Evolutionary conservation across 2,797 vertebrate genomes (phyloP).

Genomic region (Heliangelus exortis): DNA sequence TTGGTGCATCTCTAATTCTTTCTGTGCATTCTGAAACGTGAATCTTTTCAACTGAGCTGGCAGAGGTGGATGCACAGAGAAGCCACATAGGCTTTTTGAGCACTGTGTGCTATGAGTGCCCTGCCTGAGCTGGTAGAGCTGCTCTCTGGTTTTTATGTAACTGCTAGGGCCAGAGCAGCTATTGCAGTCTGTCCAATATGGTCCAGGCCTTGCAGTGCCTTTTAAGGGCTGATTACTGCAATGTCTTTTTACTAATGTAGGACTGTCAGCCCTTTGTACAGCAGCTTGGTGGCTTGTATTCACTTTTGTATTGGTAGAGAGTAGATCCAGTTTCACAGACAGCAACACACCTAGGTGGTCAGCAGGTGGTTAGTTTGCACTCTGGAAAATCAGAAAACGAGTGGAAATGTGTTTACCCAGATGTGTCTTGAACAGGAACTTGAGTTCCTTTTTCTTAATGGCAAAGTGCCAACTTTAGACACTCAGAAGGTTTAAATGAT

Average conservation of each 20-base stretch:
- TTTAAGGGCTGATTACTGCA: neutral
- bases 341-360: neutral
- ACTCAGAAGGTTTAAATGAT: neutral
- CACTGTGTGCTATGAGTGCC: neutral
- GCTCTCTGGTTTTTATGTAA: neutral
- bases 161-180: neutral
- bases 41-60: neutral
- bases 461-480: neutral
- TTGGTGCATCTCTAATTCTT: neutral
- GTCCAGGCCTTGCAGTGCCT: neutral
- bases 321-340: neutral
- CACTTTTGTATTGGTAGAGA: neutral
- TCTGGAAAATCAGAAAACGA: neutral
- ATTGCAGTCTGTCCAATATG: rapidly evolving
- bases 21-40: neutral
- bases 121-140: neutral
- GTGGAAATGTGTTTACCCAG: neutral
- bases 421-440: neutral
- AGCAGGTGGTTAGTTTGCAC: neutral
- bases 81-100: neutral
- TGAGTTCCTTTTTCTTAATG: neutral
- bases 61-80: neutral
- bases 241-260: neutral
- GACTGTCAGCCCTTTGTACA: neutral
- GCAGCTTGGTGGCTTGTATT: neutral